Evolutionary conservation across 1,140 invertebrate genomes (phyloP).

Genomic region (Brachionus sp.): DNA sequence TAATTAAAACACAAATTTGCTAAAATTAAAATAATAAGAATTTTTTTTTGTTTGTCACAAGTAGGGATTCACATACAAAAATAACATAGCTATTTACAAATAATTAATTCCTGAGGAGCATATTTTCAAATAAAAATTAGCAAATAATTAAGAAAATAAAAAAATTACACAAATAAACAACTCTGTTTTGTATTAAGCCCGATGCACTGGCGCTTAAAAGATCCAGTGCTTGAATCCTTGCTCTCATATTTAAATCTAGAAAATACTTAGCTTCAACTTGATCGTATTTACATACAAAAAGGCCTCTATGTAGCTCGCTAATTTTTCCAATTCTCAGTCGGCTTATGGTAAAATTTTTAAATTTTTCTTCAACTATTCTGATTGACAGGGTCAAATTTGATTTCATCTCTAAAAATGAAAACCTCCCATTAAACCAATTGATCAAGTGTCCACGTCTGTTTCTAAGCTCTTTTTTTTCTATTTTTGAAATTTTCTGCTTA

Average conservation of each 20-base stretch:
- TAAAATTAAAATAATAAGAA: background rate
- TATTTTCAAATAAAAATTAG: background rate
- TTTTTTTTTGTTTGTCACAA: background rate
- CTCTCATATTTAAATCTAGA: background rate
- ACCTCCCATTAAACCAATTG: background rate
- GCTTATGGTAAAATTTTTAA: background rate
- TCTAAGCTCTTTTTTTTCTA: background rate
- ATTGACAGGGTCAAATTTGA: background rate
- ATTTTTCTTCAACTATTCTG: background rate
- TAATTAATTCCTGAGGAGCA: background rate
- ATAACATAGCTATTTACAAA: background rate
- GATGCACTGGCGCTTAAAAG: background rate
- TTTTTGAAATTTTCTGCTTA: background rate
- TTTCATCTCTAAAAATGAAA: background rate
- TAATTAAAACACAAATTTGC: background rate
- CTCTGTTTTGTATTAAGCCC: background rate
- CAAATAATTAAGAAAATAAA: background rate
- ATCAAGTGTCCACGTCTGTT: background rate
- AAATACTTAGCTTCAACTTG: background rate
- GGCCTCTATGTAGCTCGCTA: conserved; percentile 2
- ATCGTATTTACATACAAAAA: conserved; percentile 30
- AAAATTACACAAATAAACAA: background rate
- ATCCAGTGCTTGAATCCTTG: background rate
- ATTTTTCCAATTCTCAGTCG: conserved; percentile 8
- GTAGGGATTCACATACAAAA: background rate